These are phyloP conservation scores for Lissocephala sabroskyi DNA, from an alignment of 2,888 invertebrate species.

Conservation along the genomic window DNA sequence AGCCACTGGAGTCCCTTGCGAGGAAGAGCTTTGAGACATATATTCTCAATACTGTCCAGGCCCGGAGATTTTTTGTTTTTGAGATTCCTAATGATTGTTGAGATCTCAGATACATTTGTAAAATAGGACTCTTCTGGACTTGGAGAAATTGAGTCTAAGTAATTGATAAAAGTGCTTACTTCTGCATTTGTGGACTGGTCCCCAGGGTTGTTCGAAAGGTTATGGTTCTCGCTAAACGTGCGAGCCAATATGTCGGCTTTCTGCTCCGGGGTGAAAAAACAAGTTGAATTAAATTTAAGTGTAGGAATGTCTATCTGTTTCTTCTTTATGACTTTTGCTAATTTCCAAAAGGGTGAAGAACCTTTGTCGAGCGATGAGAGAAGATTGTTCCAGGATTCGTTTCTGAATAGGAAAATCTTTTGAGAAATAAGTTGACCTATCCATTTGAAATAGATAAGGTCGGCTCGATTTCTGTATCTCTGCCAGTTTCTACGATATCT, in stretches of 20 bases:
- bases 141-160: not conserved
- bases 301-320: not conserved
- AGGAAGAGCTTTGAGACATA: not conserved
- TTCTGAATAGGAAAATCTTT: too few species aligned
- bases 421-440: not conserved
- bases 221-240: not conserved
- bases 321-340: constrained; percentile 1
- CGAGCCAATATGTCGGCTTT: not conserved
- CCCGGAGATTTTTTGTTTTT: not conserved
- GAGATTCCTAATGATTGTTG: not conserved
- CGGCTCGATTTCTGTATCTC: not conserved
- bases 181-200: too few species aligned
- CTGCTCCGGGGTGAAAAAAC: not conserved
- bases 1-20: not conserved
- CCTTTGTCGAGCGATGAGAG: not conserved
- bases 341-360: constrained; percentile 1
- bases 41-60: not conserved
- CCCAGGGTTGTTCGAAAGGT: too few species aligned
- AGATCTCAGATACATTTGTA: not conserved
- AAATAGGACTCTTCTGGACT: not conserved
- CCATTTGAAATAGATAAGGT: not conserved
- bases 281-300: not conserved
- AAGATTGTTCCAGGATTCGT: not conserved
- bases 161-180: not conserved
- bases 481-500: not conserved